phyloP scores from a whole-genome alignment of 2,888 invertebrate genomes.

The Apamea crenata region DNA sequence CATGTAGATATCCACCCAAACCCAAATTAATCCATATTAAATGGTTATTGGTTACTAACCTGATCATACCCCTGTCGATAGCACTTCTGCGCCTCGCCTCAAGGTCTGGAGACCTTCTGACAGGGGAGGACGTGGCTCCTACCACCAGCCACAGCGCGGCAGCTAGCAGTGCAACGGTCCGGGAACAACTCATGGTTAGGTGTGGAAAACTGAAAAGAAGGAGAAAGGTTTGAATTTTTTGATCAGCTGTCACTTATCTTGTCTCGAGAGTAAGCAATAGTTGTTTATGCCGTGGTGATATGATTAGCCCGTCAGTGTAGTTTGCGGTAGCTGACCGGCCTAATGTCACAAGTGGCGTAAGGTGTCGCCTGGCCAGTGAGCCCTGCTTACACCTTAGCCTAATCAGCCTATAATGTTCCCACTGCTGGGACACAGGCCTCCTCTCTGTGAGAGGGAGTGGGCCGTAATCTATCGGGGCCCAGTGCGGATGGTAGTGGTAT shows the following conservation, averaged over 20 bases:
- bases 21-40: no score
- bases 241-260: background rate
- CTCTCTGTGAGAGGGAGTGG: no score
- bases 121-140: conserved; percentile 79
- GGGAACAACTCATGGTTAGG: conserved; percentile 75
- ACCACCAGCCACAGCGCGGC: conserved; percentile 78
- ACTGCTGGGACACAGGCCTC: background rate
- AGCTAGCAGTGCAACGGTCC: conserved; percentile 76
- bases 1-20: no score
- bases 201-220: conserved; percentile 51
- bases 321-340: background rate
- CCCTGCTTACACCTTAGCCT: no score
- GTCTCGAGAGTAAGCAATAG: background rate
- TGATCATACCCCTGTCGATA: conserved; percentile 85
- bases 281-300: background rate
- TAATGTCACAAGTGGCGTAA: no score
- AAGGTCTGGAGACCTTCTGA: conserved; percentile 83
- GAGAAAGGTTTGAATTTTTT: background rate
- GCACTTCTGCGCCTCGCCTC: conserved; percentile 87
- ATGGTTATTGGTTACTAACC: conserved; percentile 69
- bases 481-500: no score
- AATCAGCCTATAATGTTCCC: no score
- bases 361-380: no score
- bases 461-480: no score
- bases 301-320: background rate